Evolutionary conservation across 2,888 invertebrate species (phyloP), one percentile per base, ranked within the genome.

Genomic region (Torymus aiolomorphi): DNA sequence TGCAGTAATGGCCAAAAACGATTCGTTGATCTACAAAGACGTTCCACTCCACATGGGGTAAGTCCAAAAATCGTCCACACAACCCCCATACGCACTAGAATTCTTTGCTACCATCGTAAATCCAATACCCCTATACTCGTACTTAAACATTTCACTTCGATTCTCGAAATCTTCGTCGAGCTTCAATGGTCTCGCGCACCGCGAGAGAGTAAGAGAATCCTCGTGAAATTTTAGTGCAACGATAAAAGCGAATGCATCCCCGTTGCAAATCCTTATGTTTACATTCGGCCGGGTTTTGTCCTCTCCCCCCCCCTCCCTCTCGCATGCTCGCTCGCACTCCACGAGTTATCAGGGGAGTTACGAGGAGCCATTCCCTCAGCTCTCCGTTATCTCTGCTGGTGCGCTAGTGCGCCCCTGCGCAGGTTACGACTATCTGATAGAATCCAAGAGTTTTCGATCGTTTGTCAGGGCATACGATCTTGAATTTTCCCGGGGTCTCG

Each of bases 181-280:
- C 31, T 2, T 3, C 31, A 31, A 31, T 31, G 31, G 31, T 8
- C 31, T 31, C 31, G 31, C 31, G 31, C 31, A 31, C 31, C 31
- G 4, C 31, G 13, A 59, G 57, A 18, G 20, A 65, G 13, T 61
- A 16, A 10, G 52, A 16, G 72, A 61, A 61, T 65, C 42, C 66
- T 72, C 78, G 61, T 78, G 78, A 78, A 78, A 78, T 78, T 78
- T 78, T 72, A 78, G 72, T 78, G 61, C 49, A 54, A 61, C 66
- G 59, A 78, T 78, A 78, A 78, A 78, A 72, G 59, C 54, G 59
- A 77, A 77, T 77, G 72, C 52, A 52, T 61, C 18, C 77, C 54
- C 66, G 24, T 66, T 59, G 24, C 78, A 78, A 72, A 78, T 78
- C 72, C 72, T 78, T 72, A 78, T 78, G 72, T 78, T 78, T 78